Evolutionary conservation across 2,113 vertebrate species (phyloP), one percentile per base, ranked within the genome.

Genomic region (Gymnobelideus leadbeateri): DNA sequence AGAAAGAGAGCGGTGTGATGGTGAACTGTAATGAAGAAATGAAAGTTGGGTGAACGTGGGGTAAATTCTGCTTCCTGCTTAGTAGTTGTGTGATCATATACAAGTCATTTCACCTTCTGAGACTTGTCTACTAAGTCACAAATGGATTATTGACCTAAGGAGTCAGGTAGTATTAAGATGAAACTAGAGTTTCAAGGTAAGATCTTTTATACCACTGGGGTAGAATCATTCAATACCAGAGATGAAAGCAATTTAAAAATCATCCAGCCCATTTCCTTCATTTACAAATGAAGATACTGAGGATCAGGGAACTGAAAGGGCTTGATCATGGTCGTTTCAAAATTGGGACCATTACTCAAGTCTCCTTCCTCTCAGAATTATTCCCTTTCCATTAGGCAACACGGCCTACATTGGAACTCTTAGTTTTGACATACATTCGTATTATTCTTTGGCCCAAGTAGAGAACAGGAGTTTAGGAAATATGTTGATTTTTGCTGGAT

Each of bases 401-500:
- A 84, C n/a, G 21, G 37, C n/a, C 68, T 84, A 43, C 19, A 21
- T 84, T 84, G n/a, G 68, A 43, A 84, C 16, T 84, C n/a, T 84
- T 84, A 43, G 19, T 84, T 84, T 84, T 43, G n/a, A 84, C 68
- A 84, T 43, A 84, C 7, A 4, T 21, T 91, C 52, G 93, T 61
- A 93, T 84, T 93, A 95, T 96, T 92, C 43, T 24, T 96, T 93
- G 92, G 52, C 61, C 51, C 24, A 61, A 6, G 53, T 8, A 52
- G 91, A n/a, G 91, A 94, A 93, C 68, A 84, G 68, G 68, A 84
- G 68, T 84, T 84, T 43, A 84, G n/a, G 68, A 84, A 84, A 84
- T 84, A 43, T 84, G 68, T 84, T 84, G n/a, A n/a, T 43, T 93
- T 94, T 94, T 97, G 47, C 46, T 55, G 68, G 54, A 95, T 28